Percentiles rank a stretch among this genome's conserved stretches.
These are phyloP conservation scores for Colletes latitarsis DNA, from an alignment of 1,140 invertebrate species.

Conservation along the genomic window DNA sequence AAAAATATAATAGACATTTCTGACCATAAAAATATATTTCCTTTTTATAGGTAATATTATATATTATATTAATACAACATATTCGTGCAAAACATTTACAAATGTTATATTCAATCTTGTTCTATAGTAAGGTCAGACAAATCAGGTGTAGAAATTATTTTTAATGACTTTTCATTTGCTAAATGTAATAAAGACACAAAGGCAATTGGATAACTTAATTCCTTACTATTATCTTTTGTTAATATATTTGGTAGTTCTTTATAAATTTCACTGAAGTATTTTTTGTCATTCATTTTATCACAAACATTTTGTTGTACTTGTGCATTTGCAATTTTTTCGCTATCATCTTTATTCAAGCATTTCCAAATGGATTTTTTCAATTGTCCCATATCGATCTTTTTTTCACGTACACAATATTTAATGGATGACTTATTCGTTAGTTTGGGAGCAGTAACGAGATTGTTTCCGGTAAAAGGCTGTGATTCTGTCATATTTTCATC, in stretches of 20 bases:
- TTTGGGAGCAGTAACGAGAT: constrained; percentile 77
- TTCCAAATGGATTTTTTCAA: constrained; percentile 88
- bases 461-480: constrained; percentile 80
- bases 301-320: constrained; percentile 57
- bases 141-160: constrained; percentile 52
- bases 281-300: constrained; percentile 44
- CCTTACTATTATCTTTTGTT: constrained; percentile 84
- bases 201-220: constrained; percentile 88
- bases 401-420: constrained; percentile 88
- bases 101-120: constrained; percentile 15
- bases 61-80: no score
- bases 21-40: no score
- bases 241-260: constrained; percentile 83
- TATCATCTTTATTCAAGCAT: constrained; percentile 69
- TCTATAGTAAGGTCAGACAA: constrained; percentile 64
- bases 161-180: constrained; percentile 86
- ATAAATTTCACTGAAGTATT: constrained; percentile 82
- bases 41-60: no score
- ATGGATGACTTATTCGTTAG: constrained; percentile 84
- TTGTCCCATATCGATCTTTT: constrained; percentile 90
- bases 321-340: constrained; percentile 58
- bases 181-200: constrained; percentile 90
- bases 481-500: constrained; percentile 78
- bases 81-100: background rate
- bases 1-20: no score